These are phyloP conservation scores for Bufo gargarizans DNA, from an alignment of 2,113 vertebrate genomes.

Conservation along the genomic window DNA sequence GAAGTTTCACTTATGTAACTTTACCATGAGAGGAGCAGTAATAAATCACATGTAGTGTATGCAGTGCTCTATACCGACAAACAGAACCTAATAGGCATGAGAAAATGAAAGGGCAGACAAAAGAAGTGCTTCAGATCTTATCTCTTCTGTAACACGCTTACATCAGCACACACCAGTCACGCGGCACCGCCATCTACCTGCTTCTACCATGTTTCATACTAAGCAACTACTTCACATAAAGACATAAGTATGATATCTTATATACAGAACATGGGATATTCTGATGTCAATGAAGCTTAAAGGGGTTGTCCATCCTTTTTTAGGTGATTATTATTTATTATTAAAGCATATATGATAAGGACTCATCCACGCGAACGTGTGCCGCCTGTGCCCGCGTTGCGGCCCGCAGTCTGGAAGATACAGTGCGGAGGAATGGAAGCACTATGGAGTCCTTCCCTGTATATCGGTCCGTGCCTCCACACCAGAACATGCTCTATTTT, in stretches of 20 bases:
- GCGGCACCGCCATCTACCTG: background rate
- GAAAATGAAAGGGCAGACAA: background rate
- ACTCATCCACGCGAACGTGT: too few relatives aligned
- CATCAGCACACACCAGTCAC: background rate
- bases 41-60: background rate
- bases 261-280: background rate
- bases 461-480: too few relatives aligned
- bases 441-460: too few relatives aligned
- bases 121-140: constrained; percentile 8
- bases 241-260: background rate
- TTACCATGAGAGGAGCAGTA: background rate
- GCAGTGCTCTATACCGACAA: background rate
- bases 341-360: too few relatives aligned
- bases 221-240: background rate
- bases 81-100: constrained; percentile 27
- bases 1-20: background rate
- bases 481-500: too few relatives aligned
- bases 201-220: background rate
- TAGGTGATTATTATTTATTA: too few relatives aligned
- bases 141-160: constrained; percentile 2
- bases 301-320: too few relatives aligned
- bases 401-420: too few relatives aligned
- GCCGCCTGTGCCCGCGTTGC: too few relatives aligned
- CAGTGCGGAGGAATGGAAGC: too few relatives aligned
- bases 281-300: too few relatives aligned